phyloP scores from a whole-genome alignment of 2,113 vertebrate species.

The Barnardius zonarius region DNA sequence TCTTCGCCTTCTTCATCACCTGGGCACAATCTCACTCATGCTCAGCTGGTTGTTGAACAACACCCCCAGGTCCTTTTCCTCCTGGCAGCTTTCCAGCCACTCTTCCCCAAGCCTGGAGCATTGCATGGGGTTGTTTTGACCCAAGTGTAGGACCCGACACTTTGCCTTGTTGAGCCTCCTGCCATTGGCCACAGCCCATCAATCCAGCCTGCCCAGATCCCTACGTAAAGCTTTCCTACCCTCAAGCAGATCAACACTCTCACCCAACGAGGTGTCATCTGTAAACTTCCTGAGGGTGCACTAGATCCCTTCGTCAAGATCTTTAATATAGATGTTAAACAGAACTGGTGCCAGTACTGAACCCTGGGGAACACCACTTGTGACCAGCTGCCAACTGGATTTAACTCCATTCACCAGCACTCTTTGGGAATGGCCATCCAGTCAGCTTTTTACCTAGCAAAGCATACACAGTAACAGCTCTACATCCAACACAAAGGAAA shows the following conservation, averaged over 20 bases:
- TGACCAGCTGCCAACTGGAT: background rate
- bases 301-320: background rate
- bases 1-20: background rate
- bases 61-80: background rate
- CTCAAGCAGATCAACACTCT: background rate
- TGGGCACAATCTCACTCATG: background rate
- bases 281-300: background rate
- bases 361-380: background rate
- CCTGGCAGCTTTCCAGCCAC: background rate
- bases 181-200: accelerated
- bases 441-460: background rate
- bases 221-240: background rate
- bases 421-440: background rate
- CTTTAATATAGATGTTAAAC: background rate
- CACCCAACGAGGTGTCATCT: accelerated
- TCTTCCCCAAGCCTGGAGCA: background rate
- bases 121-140: background rate
- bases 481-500: background rate
- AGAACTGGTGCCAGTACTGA: background rate
- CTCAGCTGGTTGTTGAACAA: background rate
- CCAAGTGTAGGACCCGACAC: background rate
- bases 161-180: background rate
- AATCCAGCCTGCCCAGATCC: background rate
- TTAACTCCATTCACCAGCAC: background rate
- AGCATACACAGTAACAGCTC: background rate